A percentile compares a stretch with the other conserved stretches of the same genome.
Evolutionary conservation across 2,797 vertebrate genomes (phyloP).

Genomic region (Epinephelus malabaricus): DNA sequence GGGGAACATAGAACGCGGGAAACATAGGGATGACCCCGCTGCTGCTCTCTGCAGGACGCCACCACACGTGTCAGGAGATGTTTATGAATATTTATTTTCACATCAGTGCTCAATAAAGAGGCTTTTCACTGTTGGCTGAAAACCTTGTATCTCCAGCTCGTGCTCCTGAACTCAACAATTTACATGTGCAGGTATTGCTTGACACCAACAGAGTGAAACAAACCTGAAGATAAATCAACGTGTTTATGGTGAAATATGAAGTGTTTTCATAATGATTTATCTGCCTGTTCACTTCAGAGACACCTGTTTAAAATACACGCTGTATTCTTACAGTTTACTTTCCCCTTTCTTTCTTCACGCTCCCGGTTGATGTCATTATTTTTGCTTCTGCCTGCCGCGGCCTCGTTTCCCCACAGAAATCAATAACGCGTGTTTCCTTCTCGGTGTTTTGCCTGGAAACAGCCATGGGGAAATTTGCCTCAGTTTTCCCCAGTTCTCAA

Average conservation of each 20-base stretch:
- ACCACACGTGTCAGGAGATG: too few relatives aligned
- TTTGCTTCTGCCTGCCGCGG: not conserved
- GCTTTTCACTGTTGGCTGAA: too few relatives aligned
- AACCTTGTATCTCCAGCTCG: too few relatives aligned
- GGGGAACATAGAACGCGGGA: too few relatives aligned
- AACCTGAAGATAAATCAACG: not conserved
- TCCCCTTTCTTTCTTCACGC: not conserved
- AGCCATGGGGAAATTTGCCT: not conserved
- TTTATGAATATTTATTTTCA: too few relatives aligned
- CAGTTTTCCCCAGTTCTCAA: not conserved
- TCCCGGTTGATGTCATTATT: conserved; percentile 2
- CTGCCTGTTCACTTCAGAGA: not conserved
- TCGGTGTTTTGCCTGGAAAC: not conserved
- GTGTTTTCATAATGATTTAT: not conserved
- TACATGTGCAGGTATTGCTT: too few relatives aligned
- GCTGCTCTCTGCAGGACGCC: too few relatives aligned
- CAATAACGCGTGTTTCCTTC: not conserved
- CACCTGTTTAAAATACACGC: not conserved
- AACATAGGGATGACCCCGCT: too few relatives aligned
- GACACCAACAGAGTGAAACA: not conserved
- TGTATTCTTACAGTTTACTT: not conserved
- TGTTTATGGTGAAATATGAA: too few relatives aligned
- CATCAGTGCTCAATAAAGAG: too few relatives aligned
- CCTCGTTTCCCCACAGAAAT: not conserved
- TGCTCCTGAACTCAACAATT: too few relatives aligned